Percentiles rank a stretch among this genome's conserved stretches.
Evolutionary conservation across 2,113 vertebrate species (phyloP).

Genomic region (Panurus biarmicus): DNA sequence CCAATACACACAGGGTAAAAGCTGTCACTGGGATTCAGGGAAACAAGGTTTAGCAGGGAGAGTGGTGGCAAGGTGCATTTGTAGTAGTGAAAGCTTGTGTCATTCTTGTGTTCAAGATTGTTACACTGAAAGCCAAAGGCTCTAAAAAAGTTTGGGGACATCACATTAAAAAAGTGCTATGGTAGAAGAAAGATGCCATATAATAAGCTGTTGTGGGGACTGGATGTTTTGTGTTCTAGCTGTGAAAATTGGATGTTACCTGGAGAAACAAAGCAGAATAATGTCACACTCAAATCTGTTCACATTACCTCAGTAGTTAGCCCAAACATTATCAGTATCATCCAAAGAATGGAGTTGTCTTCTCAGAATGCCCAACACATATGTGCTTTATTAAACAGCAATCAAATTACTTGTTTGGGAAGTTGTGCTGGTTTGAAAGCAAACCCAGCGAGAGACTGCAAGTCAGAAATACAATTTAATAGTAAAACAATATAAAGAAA

Average conservation of each 20-base stretch:
- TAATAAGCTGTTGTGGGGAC: neutral
- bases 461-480: too few species aligned
- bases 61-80: neutral
- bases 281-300: neutral
- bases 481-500: too few species aligned
- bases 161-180: neutral
- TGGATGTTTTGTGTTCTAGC: neutral
- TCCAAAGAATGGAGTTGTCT: neutral
- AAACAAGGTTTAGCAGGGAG: neutral
- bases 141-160: neutral
- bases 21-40: neutral
- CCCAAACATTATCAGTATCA: neutral
- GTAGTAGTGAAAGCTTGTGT: neutral
- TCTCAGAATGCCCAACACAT: neutral
- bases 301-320: neutral
- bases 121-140: neutral
- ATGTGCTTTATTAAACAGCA: neutral
- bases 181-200: neutral
- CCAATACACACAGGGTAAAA: neutral
- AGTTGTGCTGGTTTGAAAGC: too few species aligned
- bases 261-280: neutral
- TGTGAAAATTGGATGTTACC: neutral
- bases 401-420: neutral
- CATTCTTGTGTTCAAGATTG: neutral
- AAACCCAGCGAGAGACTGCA: too few species aligned